Percentiles rank a stretch among this genome's conserved stretches.
phyloP scores from a whole-genome alignment of 1,140 invertebrate genomes.

The Polypedilum pembai region DNA sequence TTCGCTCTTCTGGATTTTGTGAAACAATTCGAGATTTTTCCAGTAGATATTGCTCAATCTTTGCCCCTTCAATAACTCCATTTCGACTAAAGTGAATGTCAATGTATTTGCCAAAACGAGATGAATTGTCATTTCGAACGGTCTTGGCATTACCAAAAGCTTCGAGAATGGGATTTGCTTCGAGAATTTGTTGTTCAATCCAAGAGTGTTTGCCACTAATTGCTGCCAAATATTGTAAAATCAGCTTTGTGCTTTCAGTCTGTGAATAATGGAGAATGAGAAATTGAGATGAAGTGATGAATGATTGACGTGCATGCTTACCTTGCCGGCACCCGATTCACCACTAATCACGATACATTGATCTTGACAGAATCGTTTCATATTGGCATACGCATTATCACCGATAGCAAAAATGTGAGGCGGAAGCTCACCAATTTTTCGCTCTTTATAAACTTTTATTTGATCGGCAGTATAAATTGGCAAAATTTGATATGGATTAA shows the following conservation, averaged over 20 bases:
- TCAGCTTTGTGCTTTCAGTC: conserved; percentile 97
- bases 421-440: conserved; percentile 71
- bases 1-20: conserved; percentile 89
- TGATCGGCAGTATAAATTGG: conserved; percentile 97
- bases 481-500: conserved; percentile 98
- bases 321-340: conserved; percentile 43
- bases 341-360: conserved; percentile 97
- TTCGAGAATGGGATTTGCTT: conserved; percentile 95
- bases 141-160: conserved; percentile 99
- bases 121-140: conserved; percentile 97
- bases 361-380: conserved; percentile 90
- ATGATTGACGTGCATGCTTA: no score
- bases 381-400: conserved; percentile 96
- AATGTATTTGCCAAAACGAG: conserved; percentile 93
- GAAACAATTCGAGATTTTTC: conserved; percentile 97
- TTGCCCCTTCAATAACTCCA: conserved; percentile 95
- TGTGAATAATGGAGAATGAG: conserved; percentile 47
- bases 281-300: no score
- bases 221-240: conserved; percentile 94
- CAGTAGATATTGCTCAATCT: conserved; percentile 96
- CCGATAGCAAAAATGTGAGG: conserved; percentile 45
- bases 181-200: conserved; percentile 94
- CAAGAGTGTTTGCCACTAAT: conserved; percentile 98
- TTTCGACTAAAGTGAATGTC: conserved; percentile 94
- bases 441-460: conserved; percentile 93